Evolutionary conservation across 2,888 invertebrate genomes (phyloP), one percentile per base, ranked within the genome.

Genomic region (Xanthostigma xanthostigma): DNA sequence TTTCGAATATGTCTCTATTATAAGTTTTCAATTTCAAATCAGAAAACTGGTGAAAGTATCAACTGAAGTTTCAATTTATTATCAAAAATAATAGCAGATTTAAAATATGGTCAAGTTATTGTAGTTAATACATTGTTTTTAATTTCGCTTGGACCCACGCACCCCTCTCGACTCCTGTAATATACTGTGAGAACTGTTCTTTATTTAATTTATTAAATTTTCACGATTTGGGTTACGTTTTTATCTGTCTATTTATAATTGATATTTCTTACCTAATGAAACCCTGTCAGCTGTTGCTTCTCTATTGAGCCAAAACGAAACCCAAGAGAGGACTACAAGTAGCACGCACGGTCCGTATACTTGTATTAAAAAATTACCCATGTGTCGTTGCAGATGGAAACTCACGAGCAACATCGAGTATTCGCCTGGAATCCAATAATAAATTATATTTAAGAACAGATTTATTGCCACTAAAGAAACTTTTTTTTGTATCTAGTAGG

Each of bases 361-460:
- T 69, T 90, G 88, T 56, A 89, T 84, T 40, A 89, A 70, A 62
- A 88, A 89, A 64, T 85, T 86, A n/a, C 88, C 88, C 77, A 85
- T 84, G 64, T 86, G 85, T 4, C 89, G 72, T 64, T 82, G 79
- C 36, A 88, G 73, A 64, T 82, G 81, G 59, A 88, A 85, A 58
- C 81, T 81, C 1, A 83, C 84, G 60, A 83, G 68, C 13, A 85
- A 66, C 76, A 81, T 80, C 45, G 81, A 81, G 60, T 79, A 81
- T 57, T 80, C 76, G 46, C 75, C 79, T 79, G 63, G 36, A 69
- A 51, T 51, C 36, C 14, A 46, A 39, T 33, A 46, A 33, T 27
- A 27, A 14, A 46, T 46, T 34, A n/a, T 9, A 38, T 5, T 39
- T 14, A 39, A 39, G 14, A 9, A 39, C 3, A 39, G 3, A 14